Evolutionary conservation across 2,797 vertebrate genomes (phyloP), one percentile per base, ranked within the genome.

Genomic region (Melanotaenia parkinsoni): DNA sequence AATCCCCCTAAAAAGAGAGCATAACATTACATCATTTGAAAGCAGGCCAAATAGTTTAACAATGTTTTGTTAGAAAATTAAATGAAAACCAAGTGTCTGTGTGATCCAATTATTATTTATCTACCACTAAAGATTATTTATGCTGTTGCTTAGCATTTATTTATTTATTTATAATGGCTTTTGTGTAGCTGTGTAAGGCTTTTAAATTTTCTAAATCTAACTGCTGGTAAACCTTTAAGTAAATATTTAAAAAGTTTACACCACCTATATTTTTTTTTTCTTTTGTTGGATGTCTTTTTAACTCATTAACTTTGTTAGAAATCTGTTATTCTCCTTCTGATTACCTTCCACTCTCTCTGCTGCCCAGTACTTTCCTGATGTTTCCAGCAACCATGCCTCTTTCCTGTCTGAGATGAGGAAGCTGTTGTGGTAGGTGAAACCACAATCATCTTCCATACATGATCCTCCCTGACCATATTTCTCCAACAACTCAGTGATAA

Each of bases 361-460:
- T 63, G 97, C 98, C 98, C 98, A 99, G 84, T 96, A 88, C 86
- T 95, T 96, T 74, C 96, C 96, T 37, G 96, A 94, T 0, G 97
- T 99, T 89, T 99, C 98, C 91, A 99, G 93, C 83, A 99, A 91
- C 98, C 98, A 99, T 0, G 97, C 97, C 89, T 97, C 96, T 28
- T 86, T 95, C 83, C 96, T 94, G 93, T 99, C 98, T 0, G 95
- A 96, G 91, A 99, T 96, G 59, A 99, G 94, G 92, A 99, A 99
- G 86, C 97, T 98, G 93, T 99, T 99, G 90, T 99, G 94, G 88
- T 99, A 99, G n/a, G 95, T 96, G 88, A 98, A 97, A 43, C 77
- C 65, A 87, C 92, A 90, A 3, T 91, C 73, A 71, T 96, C 96
- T 82, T 99, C 98, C 92, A 96, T 94, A 85, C 98, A 99, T 66